Evolutionary conservation across 2,888 invertebrate species (phyloP), one percentile per base, ranked within the genome.

Genomic region (Caenorhabditis panamensis): DNA sequence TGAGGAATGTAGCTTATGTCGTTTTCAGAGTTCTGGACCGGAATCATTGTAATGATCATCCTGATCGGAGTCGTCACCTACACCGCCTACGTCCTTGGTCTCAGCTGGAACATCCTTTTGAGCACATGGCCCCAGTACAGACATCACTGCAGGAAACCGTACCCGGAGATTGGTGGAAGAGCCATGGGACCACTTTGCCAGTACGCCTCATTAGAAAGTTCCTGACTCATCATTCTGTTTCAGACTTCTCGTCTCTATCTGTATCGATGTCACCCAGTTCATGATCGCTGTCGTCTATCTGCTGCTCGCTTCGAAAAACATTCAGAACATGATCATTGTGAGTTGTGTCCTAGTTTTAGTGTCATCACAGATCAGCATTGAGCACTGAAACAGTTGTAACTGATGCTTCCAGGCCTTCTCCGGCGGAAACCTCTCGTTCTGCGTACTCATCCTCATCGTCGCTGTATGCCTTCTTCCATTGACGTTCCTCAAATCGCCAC

Each of bases 401-500:
- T 20, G 5, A 44, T 37, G 18, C 11, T 82, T 85, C 22, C 72
- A 86, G 86, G 83, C 85, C 0, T 85, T 86, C 79, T 72, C 82
- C 69, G 78, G 73, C 5, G 69, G 73, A 41, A 71, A 83, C 53
- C 75, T 87, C 58, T 83, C 84, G 18, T 89, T 86, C 84, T 90
- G 90, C 79, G 75, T 84, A 11, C 85, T 90, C 28, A 72, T 90
- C 18, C 69, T 90, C 9, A 85, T 88, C 56, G 80, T 90, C 22
- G 89, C 89, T 31, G 79, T 86, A 28, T 77, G 83, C 28, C 86
- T 90, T 24, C 81, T 89, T 16, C 90, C 90, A 26, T 69, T 90
- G n/a, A 85, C 84, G 6, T 88, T 90, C 78, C 80, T 90, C 47
- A 90, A 90, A 72, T 89, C 89, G 2, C 90, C 90, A 9, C 84